A percentile compares a stretch with the other conserved stretches of the same genome.
These are phyloP conservation scores for Spisula subtruncata DNA, from an alignment of 2,888 invertebrate species.

Conservation along the genomic window DNA sequence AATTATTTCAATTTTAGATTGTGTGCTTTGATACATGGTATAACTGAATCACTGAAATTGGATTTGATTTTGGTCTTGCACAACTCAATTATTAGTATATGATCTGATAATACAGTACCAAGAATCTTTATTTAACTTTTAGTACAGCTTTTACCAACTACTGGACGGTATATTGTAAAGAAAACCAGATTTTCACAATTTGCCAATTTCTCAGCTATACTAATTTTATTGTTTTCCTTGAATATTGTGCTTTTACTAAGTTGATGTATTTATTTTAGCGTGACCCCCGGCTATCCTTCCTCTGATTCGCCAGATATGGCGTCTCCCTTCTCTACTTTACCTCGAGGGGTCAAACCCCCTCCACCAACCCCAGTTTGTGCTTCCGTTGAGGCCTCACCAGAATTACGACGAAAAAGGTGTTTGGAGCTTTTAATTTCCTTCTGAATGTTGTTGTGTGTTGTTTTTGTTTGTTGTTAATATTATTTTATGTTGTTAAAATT, in stretches of 20 bases:
- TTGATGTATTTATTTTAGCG: conserved; percentile 58
- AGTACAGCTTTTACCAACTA: no score
- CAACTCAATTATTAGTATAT: no score
- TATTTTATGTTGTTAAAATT: conserved; percentile 5
- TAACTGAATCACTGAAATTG: no score
- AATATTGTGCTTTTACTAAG: conserved; percentile 10
- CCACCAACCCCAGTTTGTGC: conserved; percentile 78
- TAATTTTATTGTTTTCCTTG: not conserved
- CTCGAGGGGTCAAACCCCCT: conserved; percentile 70
- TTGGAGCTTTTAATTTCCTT: conserved; percentile 34
- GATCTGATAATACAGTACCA: no score
- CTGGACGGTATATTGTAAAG: no score
- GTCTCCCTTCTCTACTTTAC: conserved; percentile 63
- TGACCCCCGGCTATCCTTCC: conserved; percentile 54
- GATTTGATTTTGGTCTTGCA: no score
- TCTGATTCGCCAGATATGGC: conserved; percentile 67
- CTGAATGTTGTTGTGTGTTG: conserved; percentile 31
- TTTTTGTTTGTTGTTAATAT: not conserved
- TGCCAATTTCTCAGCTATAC: not conserved
- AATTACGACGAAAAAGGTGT: conserved; percentile 71
- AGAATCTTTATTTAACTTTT: no score
- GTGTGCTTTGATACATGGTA: no score
- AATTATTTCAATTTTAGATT: no score
- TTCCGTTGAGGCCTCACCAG: conserved; percentile 77
- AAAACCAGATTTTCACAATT: not conserved